Base-by-base conservation (phyloP, 1,140 invertebrate species). In the Scaptomyza graminum region DNA sequence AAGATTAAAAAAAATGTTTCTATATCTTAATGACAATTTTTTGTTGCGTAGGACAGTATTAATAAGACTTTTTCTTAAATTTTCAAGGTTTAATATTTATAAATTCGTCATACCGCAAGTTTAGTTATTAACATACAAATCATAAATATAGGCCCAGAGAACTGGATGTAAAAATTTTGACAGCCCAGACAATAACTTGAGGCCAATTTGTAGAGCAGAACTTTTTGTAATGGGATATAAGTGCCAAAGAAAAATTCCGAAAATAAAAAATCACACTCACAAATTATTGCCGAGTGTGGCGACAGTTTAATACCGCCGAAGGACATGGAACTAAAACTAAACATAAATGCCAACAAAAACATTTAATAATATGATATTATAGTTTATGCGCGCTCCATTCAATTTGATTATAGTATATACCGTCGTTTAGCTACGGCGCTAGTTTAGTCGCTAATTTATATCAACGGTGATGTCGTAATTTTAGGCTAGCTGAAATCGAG, bases 251-350 rank as follows among this genome's bases (percentile, higher is more conserved):
- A 22, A 22, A 22, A 22, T 22, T 22, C 18, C 18, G 18, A 22
- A 22, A 22, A 51, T 62, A 62, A 72, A 63, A 59, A 12, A 62
- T 16, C 8, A 34, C 43, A 34, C 50, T 34, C 39, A 47, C 46
- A 72, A 76, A 63, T 76, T 63, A 73, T 46, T 13, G 57, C 54
- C 11, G 49, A 67, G 44, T 57, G 25, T 60, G 34, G 28, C 31
- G 82, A 82, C 82, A 87, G 37, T 18, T 79, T 87, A 79, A 82
- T 77, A 47, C 74, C 44, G 12, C 46, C 62, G 59, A 81, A 87
- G 81, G 81, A 51, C 72, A 75, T 49, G 54, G 5, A 37, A 37
- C 52, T 18, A 25, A 9, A 28, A 12, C 47, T 18, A 7, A 50
- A 39, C 9, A 39, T 34, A 34, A 34, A 18, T 22, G 13, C 46